Conservation (phyloP, 2,797 vertebrate genomes). For the Prunella strophiata region DNA sequence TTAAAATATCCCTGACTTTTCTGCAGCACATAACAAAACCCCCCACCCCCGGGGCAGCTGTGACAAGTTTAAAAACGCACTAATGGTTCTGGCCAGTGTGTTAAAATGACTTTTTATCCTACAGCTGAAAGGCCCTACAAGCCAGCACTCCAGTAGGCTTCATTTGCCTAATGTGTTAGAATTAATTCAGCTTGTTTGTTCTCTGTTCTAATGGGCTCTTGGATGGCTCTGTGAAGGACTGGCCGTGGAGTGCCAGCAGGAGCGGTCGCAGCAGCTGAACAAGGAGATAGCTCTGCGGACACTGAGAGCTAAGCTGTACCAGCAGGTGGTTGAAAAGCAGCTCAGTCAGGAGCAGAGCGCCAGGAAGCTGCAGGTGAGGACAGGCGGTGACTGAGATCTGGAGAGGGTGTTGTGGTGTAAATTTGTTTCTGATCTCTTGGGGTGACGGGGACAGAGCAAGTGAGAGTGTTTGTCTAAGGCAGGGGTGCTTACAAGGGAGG, state of each 20-base stretch:
- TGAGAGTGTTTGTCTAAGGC: background rate
- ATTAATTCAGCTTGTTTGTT: conserved; percentile 28
- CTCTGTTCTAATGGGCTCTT: background rate
- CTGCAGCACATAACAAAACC: background rate
- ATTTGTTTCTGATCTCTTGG: background rate
- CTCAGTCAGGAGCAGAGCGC: conserved; percentile 74
- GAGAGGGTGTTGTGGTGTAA: too few relatives aligned
- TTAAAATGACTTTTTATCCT: background rate
- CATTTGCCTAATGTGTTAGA: background rate
- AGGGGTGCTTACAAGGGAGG: background rate
- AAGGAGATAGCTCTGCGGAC: conserved; percentile 85
- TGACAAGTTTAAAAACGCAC: background rate
- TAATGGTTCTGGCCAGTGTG: background rate
- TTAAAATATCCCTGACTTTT: background rate
- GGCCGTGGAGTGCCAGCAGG: conserved; percentile 90
- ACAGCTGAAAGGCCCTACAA: background rate
- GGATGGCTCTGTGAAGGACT: conserved; percentile 76
- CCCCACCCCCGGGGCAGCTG: background rate
- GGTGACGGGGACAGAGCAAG: background rate
- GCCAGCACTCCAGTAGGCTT: background rate
- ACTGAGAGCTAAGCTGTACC: conserved; percentile 87
- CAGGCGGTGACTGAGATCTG: background rate
- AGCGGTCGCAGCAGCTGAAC: conserved; percentile 90
- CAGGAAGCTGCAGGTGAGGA: conserved; percentile 88
- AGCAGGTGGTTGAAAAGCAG: conserved; percentile 81